Evolutionary conservation across 2,797 vertebrate species (phyloP), one percentile per base, ranked within the genome.

Genomic region (Dallia pectoralis): DNA sequence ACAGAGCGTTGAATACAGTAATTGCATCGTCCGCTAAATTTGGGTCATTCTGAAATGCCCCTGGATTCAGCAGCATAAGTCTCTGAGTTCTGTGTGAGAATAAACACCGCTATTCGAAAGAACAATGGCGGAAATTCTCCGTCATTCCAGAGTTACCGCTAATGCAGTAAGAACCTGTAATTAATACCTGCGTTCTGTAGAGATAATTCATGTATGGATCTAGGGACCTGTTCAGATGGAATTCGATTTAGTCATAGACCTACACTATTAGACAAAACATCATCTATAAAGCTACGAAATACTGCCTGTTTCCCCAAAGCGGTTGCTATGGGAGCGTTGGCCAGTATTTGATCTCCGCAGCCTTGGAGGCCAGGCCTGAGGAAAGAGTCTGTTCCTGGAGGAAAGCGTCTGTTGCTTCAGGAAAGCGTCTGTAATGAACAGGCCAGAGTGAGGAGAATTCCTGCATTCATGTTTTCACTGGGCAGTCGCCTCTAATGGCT

Each of bases 81-180:
- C 14, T 44, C 40, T 44, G n/a, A 44, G 11, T 44, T 44, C 40
- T 44, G 40, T 44, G 40, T 44, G 40, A 44, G 40, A 44, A 44
- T 44, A 44, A 44, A 44, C 40, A 44, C 40, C 40, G 14, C 40
- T 44, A 44, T 44, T 44, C 14, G 6, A 2, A 40, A 40, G 53
- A 51, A n/a, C 74, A 74, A 77, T 70, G 65, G 69, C 76, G 22
- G 76, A 32, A 66, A 66, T 44, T 44, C 1, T 11, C 11, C 11
- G 40, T 44, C 14, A 44, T 44, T 12, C 40, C n/a, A n/a, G n/a
- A n/a, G n/a, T n/a, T 44, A 7, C 70, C 69, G n/a, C 70, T 72
- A 40, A 70, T 84, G 75, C 32, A 56, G 48, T 25, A 9, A 61
- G 15, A 19, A n/a, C 19, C 8, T n/a, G 6, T 33, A 33, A 65